These are phyloP conservation scores for Archilochus colubris DNA, from an alignment of 2,113 vertebrate species.

Conservation along the genomic window DNA sequence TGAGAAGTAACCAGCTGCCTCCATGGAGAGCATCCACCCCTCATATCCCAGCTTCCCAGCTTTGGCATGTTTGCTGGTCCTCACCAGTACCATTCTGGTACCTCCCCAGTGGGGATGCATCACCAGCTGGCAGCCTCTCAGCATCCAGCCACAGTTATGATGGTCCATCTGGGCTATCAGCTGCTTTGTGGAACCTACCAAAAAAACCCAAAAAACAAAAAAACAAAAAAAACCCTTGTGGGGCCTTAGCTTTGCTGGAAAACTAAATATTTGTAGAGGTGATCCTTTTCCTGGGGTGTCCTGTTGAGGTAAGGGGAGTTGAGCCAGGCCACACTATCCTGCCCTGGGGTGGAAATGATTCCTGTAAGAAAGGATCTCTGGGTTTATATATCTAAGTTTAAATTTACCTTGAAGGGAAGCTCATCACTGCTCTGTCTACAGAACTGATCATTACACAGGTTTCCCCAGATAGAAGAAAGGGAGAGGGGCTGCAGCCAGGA, in stretches of 20 bases:
- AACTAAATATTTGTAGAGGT: neutral
- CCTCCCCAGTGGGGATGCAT: neutral
- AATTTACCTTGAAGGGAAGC: neutral
- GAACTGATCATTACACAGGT: neutral
- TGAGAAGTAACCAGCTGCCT: neutral
- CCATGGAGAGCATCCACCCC: neutral
- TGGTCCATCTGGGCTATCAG: conserved; percentile 36
- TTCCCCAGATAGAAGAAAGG: neutral
- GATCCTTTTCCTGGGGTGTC: neutral
- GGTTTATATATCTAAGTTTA: neutral
- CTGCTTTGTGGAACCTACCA: neutral
- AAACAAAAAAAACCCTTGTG: neutral
- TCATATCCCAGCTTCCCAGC: neutral
- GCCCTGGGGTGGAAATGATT: neutral
- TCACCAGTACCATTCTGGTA: neutral
- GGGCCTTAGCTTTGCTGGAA: neutral
- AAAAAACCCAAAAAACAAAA: neutral
- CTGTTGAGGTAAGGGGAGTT: neutral
- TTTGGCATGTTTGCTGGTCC: neutral
- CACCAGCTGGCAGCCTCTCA: conserved; percentile 27
- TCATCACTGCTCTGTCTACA: neutral
- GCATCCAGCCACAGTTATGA: neutral
- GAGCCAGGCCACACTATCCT: neutral
- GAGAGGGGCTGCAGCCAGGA: neutral
- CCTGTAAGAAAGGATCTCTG: neutral